Conservation (phyloP, 2,888 invertebrate species). For the Catocala nupta region DNA sequence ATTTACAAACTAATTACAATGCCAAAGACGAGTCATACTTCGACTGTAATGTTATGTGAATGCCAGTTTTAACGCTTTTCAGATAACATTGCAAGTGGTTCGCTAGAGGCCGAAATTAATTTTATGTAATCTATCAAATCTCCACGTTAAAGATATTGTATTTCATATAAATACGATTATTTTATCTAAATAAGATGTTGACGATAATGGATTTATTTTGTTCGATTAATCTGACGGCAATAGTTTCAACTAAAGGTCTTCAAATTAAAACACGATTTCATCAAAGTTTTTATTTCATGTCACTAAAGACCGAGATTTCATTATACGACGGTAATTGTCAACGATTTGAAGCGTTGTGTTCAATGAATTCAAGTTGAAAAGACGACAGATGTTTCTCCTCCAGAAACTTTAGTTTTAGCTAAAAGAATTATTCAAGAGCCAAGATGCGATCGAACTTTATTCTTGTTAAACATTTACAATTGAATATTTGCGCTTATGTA, state of each 20-base stretch:
- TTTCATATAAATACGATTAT: too few relatives aligned
- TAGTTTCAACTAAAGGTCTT: conserved; percentile 11
- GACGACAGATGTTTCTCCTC: conserved; percentile 61
- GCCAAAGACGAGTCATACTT: background rate
- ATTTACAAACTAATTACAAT: background rate
- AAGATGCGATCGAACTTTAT: conserved; percentile 40
- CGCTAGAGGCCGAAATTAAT: too few relatives aligned
- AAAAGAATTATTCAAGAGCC: conserved; percentile 45
- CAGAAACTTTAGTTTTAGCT: conserved; percentile 49
- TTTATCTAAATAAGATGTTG: too few relatives aligned
- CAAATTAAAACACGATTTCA: conserved; percentile 16
- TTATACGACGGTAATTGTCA: conserved; percentile 47
- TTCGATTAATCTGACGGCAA: background rate
- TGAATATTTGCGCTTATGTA: too few relatives aligned
- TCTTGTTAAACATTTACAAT: conserved; percentile 10
- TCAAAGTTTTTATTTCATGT: conserved; percentile 33
- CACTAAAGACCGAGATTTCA: conserved; percentile 40
- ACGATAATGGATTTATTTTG: too few relatives aligned
- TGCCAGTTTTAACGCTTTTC: too few relatives aligned
- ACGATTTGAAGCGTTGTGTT: conserved; percentile 50
- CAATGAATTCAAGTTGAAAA: conserved; percentile 58
- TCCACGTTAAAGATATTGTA: too few relatives aligned
- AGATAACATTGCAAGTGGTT: too few relatives aligned
- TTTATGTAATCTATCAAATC: too few relatives aligned
- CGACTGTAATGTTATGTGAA: too few relatives aligned